A percentile compares a stretch with the other conserved stretches of the same genome.
Evolutionary conservation across 1,140 invertebrate genomes (phyloP).

Genomic region (Drosophila orena): DNA sequence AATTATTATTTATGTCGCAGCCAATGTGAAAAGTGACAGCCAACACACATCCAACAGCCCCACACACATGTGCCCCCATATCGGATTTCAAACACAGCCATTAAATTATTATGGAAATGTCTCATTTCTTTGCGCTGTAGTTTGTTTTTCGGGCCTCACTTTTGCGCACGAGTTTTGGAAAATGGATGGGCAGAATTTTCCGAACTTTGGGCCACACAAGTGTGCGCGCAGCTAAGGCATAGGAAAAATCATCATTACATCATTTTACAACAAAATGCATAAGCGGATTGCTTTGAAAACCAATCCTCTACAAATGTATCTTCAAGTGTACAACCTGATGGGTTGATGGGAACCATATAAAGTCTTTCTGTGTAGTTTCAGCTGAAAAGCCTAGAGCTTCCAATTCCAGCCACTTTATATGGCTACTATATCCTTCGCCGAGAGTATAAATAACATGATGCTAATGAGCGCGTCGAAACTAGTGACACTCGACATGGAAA

Average conservation of each 20-base stretch:
- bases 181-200: constrained; percentile 25
- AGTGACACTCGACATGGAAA: constrained; percentile 66
- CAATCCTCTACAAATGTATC: no score
- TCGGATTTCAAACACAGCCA: constrained; percentile 69
- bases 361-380: not conserved
- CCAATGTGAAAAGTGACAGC: constrained; percentile 67
- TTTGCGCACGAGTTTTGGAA: constrained; percentile 51
- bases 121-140: constrained; percentile 18
- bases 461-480: constrained; percentile 80
- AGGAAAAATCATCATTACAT: not conserved
- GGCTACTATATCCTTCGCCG: not conserved
- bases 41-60: constrained; percentile 20
- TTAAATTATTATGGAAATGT: constrained; percentile 73
- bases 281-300: no score
- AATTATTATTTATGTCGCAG: constrained; percentile 71
- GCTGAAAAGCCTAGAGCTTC: not conserved
- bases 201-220: constrained; percentile 31
- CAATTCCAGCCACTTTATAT: constrained; percentile 5
- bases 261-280: no score
- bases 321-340: no score
- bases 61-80: constrained; percentile 38
- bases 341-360: not conserved
- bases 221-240: not conserved
- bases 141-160: constrained; percentile 9
- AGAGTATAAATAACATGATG: constrained; percentile 50